Percentiles rank a stretch among this genome's conserved stretches.
Evolutionary conservation across 2,888 invertebrate species (phyloP).

Genomic region (Brachycybe producta): DNA sequence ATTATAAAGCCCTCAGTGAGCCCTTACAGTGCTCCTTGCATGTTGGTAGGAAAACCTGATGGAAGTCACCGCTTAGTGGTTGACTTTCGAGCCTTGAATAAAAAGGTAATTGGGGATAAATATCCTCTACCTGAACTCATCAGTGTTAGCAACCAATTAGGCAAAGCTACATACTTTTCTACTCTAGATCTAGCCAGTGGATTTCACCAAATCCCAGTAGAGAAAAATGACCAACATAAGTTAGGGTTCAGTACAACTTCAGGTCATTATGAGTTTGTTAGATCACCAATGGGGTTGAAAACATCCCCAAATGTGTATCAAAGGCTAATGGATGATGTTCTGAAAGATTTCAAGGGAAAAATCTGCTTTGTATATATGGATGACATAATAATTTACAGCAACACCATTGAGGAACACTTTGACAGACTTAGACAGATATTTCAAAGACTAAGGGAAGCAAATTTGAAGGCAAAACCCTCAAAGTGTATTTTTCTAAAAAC

Average conservation of each 20-base stretch:
- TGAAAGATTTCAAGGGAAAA: conserved; percentile 17
- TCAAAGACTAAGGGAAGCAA: neutral
- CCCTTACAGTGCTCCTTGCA: conserved; percentile 6
- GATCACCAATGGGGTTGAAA: conserved; percentile 8
- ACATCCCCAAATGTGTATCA: conserved; percentile 5
- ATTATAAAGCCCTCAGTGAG: conserved; percentile 5
- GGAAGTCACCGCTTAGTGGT: neutral
- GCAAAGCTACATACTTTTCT: neutral
- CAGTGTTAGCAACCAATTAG: neutral
- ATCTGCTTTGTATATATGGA: neutral
- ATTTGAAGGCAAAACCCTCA: neutral
- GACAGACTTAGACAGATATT: neutral
- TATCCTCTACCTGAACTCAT: conserved; percentile 7
- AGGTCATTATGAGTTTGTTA: conserved; percentile 1
- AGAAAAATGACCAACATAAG: neutral
- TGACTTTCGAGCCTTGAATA: neutral
- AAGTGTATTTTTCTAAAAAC: neutral
- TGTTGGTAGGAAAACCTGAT: neutral
- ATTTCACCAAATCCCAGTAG: neutral
- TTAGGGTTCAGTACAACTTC: neutral
- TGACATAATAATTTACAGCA: neutral
- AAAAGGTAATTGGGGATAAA: neutral
- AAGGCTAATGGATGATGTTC: conserved; percentile 18
- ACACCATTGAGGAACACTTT: neutral
- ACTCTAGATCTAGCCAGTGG: neutral